Base-by-base conservation (phyloP, 2,888 invertebrate genomes). In the Dermolepida albohirtum region DNA sequence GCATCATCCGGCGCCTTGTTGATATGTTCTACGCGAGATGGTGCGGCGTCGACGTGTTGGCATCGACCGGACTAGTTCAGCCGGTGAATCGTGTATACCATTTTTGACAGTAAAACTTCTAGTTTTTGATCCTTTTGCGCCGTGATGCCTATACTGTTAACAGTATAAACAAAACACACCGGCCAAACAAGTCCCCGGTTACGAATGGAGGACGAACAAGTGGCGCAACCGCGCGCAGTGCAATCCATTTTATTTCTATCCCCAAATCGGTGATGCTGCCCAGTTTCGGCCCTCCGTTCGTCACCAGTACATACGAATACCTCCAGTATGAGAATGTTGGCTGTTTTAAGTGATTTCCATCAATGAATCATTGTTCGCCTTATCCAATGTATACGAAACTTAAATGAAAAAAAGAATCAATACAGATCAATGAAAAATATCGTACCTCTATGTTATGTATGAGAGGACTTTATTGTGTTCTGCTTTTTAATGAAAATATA, bases 341-440 rank as follows among this genome's bases (percentile, higher is more conserved):
- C 84, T 84, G 84, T 83, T 84, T 82, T 76, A 83, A 83, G 83
- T 84, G 84, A 84, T 84, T 83, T 82, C 83, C 83, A 84, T 81
- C 84, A 82, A 79, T 54, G 79, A 82, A 82, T 81, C 81, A 83
- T 84, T 84, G 82, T 81, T 84, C 86, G 89, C 89, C 89, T 89
- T 89, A 89, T 86, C 86, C 87, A 87, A 89, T 88, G 89, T 89
- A 89, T 89, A 89, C 89, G 89, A 89, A 85, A 81, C 80, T 65
- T 64, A 69, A 69, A 69, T 62, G 59, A 75, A 71, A 66, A 73
- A 71, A 72, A 74, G 76, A 78, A 79, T 77, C 75, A 77, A 77
- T 77, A 78, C 76, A 78, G 74, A 76, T 75, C 76, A 78, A 75
- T 69, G 66, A 69, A 67, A 72, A 70, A 82, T 82, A 83, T 83